A percentile compares a stretch with the other conserved stretches of the same genome.
phyloP scores from a whole-genome alignment of 2,797 vertebrate genomes.

The Dryobates pubescens region DNA sequence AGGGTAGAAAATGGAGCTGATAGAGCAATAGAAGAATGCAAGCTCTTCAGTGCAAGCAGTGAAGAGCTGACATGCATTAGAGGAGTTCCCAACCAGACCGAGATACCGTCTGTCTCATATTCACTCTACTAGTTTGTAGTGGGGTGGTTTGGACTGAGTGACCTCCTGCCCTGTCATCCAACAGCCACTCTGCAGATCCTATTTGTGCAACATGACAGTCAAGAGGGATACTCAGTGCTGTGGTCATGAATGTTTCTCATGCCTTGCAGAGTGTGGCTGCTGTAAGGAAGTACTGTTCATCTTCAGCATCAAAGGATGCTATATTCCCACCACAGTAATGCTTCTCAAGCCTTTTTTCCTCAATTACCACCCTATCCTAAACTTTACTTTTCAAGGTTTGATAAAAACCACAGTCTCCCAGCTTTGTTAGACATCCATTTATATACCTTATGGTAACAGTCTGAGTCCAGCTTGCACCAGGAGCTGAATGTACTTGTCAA shows the following conservation, averaged over 20 bases:
- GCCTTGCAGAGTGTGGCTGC: neutral
- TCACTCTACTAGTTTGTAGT: accelerated
- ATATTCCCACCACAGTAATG: neutral
- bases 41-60: neutral
- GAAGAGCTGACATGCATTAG: neutral
- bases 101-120: neutral
- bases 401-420: neutral
- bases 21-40: neutral
- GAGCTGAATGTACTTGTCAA: neutral
- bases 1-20: neutral
- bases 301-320: neutral
- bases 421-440: neutral
- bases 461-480: neutral
- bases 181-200: accelerated
- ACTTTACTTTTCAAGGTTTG: neutral
- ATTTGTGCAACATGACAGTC: neutral
- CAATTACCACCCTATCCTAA: neutral
- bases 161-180: neutral
- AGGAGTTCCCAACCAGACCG: neutral
- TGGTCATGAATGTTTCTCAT: neutral
- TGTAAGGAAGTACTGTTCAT: accelerated
- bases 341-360: neutral
- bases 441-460: neutral
- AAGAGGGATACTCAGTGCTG: accelerated
- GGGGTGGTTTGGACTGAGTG: neutral